phyloP scores from a whole-genome alignment of 2,797 vertebrate species.

The Holocentrus rufus region DNA sequence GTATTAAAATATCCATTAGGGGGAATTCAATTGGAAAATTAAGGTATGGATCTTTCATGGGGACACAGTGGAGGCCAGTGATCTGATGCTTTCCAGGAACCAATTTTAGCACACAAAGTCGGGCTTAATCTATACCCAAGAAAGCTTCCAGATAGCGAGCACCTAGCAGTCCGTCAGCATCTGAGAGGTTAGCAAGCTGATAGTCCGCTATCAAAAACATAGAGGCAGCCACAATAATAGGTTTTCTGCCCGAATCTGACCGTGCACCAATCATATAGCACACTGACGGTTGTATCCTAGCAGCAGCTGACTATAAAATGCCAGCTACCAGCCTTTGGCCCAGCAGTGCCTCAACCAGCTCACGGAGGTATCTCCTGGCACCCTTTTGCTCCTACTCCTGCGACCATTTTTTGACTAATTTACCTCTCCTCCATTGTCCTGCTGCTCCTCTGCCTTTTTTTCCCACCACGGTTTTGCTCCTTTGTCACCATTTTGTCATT shows the following conservation, averaged over 20 bases:
- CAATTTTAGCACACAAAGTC: conserved; percentile 32
- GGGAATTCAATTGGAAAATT: conserved; percentile 58
- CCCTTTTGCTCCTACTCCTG: conserved; percentile 15
- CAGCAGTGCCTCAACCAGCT: conserved; percentile 10
- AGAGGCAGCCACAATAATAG: conserved; percentile 41
- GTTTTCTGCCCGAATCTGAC: conserved; percentile 41
- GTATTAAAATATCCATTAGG: conserved; percentile 48
- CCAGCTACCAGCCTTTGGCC: conserved; percentile 13
- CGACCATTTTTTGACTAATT: conserved; percentile 38
- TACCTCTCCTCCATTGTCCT: conserved; percentile 12
- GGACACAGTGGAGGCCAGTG: conserved; percentile 12
- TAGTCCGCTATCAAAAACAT: conserved; percentile 23
- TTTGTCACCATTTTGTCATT: conserved; percentile 39
- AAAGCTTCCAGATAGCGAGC: conserved; percentile 17
- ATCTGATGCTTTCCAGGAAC: conserved; percentile 22
- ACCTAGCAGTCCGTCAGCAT: not conserved
- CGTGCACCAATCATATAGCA: conserved; percentile 21
- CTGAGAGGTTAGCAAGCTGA: conserved; percentile 8
- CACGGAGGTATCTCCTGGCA: conserved; percentile 9
- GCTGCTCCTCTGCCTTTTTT: conserved; percentile 11
- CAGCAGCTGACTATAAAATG: conserved; percentile 33
- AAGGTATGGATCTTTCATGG: conserved; percentile 31
- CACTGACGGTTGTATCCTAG: conserved; percentile 30
- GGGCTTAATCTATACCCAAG: conserved; percentile 18
- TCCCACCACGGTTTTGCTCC: conserved; percentile 29